phyloP scores from a whole-genome alignment of 2,888 invertebrate species.

The Drosophila lutescens region DNA sequence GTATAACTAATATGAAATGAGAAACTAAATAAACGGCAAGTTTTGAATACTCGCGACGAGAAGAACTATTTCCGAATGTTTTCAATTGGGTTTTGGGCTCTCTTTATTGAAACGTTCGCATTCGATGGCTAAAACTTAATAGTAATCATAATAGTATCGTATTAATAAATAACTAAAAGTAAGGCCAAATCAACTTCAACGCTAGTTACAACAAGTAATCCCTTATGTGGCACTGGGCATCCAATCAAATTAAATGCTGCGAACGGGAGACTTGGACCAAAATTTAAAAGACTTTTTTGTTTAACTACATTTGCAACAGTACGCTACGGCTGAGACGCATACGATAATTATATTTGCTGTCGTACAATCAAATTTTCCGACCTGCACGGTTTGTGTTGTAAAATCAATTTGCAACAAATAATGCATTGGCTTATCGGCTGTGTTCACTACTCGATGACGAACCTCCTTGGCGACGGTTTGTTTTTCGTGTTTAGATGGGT shows the following conservation, averaged over 20 bases:
- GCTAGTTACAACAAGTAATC: constrained; percentile 44
- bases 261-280: constrained; percentile 32
- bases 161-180: constrained; percentile 75
- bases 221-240: constrained; percentile 33
- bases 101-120: constrained; percentile 67
- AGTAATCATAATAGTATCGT: constrained; percentile 58
- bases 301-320: constrained; percentile 46
- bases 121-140: constrained; percentile 69
- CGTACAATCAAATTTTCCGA: constrained; percentile 8
- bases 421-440: constrained; percentile 19
- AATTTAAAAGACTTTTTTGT: constrained; percentile 29
- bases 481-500: constrained; percentile 34
- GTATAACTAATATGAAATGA: constrained; percentile 59
- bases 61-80: constrained; percentile 34
- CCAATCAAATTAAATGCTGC: constrained; percentile 66
- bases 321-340: constrained; percentile 46
- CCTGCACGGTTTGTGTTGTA: constrained; percentile 45
- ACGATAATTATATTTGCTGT: constrained; percentile 34
- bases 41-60: constrained; percentile 76
- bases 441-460: constrained; percentile 14
- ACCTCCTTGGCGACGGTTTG: constrained; percentile 43
- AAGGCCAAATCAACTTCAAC: constrained; percentile 67
- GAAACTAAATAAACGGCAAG: constrained; percentile 72
- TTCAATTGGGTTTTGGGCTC: constrained; percentile 51
- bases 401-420: constrained; percentile 49